Percentiles rank a stretch among this genome's conserved stretches.
Evolutionary conservation across 2,888 invertebrate species (phyloP).

Genomic region (Rhamnusium bicolor): DNA sequence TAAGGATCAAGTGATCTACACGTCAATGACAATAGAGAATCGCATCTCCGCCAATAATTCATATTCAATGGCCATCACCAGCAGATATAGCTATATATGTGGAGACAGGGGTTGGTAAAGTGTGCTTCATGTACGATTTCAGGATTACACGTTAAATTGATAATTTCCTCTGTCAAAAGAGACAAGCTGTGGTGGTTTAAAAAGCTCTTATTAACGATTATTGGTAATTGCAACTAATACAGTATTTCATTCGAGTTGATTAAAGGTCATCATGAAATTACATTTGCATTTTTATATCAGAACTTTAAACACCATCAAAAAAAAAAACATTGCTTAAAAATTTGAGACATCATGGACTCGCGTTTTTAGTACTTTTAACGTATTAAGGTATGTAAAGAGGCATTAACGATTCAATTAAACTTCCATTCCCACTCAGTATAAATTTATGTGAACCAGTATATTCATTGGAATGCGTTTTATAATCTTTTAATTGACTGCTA

Average conservation of each 20-base stretch:
- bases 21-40: constrained; percentile 51
- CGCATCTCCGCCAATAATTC: constrained; percentile 40
- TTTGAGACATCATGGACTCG: no score
- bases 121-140: constrained; percentile 9
- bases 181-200: neutral
- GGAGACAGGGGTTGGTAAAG: neutral
- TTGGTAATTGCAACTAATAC: neutral
- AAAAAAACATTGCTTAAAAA: neutral
- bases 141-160: constrained; percentile 6
- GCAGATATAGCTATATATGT: constrained; percentile 36
- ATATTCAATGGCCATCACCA: constrained; percentile 41
- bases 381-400: no score
- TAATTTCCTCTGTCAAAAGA: constrained; percentile 7
- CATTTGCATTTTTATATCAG: neutral
- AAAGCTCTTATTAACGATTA: neutral
- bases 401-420: no score
- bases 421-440: no score
- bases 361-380: no score
- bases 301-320: neutral
- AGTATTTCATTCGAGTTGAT: neutral
- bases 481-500: no score
- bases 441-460: no score
- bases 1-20: constrained; percentile 54
- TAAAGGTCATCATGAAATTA: neutral
- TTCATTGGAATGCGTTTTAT: no score